phyloP scores from a whole-genome alignment of 1,140 invertebrate genomes.

The Hyles euphorbiae region DNA sequence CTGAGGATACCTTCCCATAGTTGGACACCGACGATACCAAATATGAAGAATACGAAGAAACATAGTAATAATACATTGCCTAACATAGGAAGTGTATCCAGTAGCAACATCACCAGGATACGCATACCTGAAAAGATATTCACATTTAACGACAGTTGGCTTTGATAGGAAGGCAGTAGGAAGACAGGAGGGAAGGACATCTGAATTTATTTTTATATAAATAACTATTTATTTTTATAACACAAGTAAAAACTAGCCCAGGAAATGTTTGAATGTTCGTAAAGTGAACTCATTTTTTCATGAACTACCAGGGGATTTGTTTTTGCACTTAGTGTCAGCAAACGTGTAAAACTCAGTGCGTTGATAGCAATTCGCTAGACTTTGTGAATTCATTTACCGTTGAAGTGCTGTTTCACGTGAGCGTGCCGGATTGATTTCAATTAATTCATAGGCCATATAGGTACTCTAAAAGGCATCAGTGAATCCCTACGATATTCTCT shows the following conservation, averaged over 20 bases:
- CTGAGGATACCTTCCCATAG: slow-evolving; percentile 98
- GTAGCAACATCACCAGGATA: slow-evolving; percentile 97
- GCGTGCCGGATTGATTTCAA: slow-evolving; percentile 27
- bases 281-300: no score
- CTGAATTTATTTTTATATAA: no score
- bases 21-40: slow-evolving; percentile 99
- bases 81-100: slow-evolving; percentile 99
- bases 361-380: slow-evolving; percentile 12
- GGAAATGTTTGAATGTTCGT: no score
- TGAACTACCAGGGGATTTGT: neutral
- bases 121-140: slow-evolving; percentile 88
- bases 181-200: no score
- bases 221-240: no score
- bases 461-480: slow-evolving; percentile 14
- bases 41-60: slow-evolving; percentile 99
- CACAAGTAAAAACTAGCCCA: no score
- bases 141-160: no score
- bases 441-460: slow-evolving; percentile 15
- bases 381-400: slow-evolving; percentile 18
- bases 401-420: slow-evolving; percentile 26
- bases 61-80: slow-evolving; percentile 98
- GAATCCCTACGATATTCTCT: neutral
- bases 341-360: neutral
- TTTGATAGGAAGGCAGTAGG: no score
- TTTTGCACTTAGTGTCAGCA: neutral